phyloP scores from a whole-genome alignment of 2,797 vertebrate genomes.

The Ctenochaetus hawaiiensis region DNA sequence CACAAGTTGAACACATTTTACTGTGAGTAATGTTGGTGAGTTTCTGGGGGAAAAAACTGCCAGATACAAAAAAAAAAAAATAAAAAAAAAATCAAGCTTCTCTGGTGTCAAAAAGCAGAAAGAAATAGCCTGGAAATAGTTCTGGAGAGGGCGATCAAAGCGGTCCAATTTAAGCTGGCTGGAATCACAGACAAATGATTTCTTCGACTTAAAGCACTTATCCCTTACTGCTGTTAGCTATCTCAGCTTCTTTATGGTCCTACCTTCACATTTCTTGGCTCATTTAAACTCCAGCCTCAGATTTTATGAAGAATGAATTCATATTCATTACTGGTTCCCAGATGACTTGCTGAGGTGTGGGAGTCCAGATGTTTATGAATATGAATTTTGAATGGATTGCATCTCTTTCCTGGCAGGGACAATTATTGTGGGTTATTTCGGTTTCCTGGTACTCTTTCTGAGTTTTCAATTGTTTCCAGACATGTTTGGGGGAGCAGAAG shows the following conservation, averaged over 20 bases:
- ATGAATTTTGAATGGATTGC: slow-evolving; percentile 79
- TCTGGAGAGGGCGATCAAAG: slow-evolving; percentile 59
- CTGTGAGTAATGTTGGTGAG: slow-evolving; percentile 2
- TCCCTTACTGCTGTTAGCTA: slow-evolving; percentile 50
- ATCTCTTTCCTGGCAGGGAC: slow-evolving; percentile 76
- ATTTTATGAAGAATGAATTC: slow-evolving; percentile 72
- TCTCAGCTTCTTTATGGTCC: slow-evolving; percentile 40
- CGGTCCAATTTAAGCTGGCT: slow-evolving; percentile 55
- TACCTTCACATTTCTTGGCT: slow-evolving; percentile 49
- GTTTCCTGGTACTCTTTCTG: slow-evolving; percentile 58
- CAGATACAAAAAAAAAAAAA: slow-evolving; percentile 26
- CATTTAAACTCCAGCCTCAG: slow-evolving; percentile 55
- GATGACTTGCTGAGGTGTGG: slow-evolving; percentile 78
- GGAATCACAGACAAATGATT: slow-evolving; percentile 64
- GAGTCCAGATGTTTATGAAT: slow-evolving; percentile 85
- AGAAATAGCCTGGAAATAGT: slow-evolving; percentile 50
- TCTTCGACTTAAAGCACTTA: slow-evolving; percentile 62
- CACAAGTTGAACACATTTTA: slow-evolving; percentile 37
- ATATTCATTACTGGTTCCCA: slow-evolving; percentile 80
- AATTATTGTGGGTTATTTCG: slow-evolving; percentile 71
- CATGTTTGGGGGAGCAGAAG: slow-evolving; percentile 33
- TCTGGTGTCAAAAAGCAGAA: slow-evolving; percentile 48
- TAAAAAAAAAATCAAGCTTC: slow-evolving; percentile 38
- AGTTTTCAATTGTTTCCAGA: slow-evolving; percentile 71
- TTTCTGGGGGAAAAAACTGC: slow-evolving; percentile 13